These are phyloP conservation scores for Bombus haemorrhoidalis DNA, from an alignment of 1,140 invertebrate species.

Conservation along the genomic window DNA sequence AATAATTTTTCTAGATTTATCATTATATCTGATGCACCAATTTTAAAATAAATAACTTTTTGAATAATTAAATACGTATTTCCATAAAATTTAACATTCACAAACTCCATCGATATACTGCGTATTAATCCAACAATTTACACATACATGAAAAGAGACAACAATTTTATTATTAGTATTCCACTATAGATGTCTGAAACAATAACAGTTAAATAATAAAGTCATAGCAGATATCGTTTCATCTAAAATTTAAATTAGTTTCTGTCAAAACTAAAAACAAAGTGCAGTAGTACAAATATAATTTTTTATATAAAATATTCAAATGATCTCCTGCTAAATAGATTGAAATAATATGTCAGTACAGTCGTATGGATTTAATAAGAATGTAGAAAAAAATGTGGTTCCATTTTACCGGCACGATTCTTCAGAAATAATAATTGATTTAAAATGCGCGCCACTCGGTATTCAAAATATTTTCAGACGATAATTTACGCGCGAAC, in stretches of 20 bases:
- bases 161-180: too few relatives aligned
- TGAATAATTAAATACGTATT: too few relatives aligned
- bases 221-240: background rate
- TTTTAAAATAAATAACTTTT: too few relatives aligned
- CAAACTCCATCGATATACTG: too few relatives aligned
- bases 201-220: background rate
- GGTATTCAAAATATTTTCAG: conserved; percentile 13
- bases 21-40: too few relatives aligned
- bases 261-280: background rate
- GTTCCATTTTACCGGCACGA: background rate
- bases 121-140: too few relatives aligned
- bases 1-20: too few relatives aligned
- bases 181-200: background rate
- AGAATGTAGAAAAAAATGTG: background rate
- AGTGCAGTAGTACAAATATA: background rate
- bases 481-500: background rate
- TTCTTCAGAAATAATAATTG: background rate
- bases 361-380: background rate
- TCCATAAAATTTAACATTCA: too few relatives aligned
- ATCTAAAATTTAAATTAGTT: background rate
- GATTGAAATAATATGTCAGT: background rate
- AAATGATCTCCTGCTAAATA: background rate
- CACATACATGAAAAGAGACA: too few relatives aligned
- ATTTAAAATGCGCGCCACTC: conserved; percentile 6
- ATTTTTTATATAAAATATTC: background rate